These are phyloP conservation scores for Gracilinanus agilis DNA, from an alignment of 2,113 vertebrate genomes.

Conservation along the genomic window DNA sequence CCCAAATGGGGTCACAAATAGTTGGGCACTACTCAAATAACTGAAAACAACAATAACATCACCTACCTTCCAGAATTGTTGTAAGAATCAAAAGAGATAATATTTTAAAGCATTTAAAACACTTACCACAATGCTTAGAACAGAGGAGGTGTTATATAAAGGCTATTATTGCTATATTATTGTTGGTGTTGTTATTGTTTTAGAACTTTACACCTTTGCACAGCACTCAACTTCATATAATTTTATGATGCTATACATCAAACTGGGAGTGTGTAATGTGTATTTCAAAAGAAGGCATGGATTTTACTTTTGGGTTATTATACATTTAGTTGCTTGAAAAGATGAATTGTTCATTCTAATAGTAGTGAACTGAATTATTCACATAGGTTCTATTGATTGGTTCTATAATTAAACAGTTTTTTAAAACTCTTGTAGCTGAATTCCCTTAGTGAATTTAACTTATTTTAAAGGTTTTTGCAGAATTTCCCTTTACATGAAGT, in stretches of 20 bases:
- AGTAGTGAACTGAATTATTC: conserved; percentile 42
- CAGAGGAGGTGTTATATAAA: neutral
- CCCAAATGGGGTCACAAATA: too few species aligned
- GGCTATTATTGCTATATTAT: conserved; percentile 8
- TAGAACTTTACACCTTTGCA: neutral
- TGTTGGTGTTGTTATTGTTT: conserved; percentile 34
- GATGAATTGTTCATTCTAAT: conserved; percentile 46
- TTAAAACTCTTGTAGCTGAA: neutral
- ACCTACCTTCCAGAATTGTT: too few species aligned
- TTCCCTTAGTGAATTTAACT: conserved; percentile 22
- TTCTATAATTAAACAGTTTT: conserved; percentile 47
- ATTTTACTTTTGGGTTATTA: conserved; percentile 12
- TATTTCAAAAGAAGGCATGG: neutral
- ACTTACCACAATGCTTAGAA: too few species aligned
- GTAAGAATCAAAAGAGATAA: too few species aligned
- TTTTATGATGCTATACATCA: too few species aligned
- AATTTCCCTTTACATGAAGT: conserved; percentile 8
- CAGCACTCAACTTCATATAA: too few species aligned
- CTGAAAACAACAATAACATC: too few species aligned
- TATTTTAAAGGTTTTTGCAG: conserved; percentile 15
- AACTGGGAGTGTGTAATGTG: too few species aligned
- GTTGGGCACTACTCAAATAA: too few species aligned
- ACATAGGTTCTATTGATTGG: conserved; percentile 17
- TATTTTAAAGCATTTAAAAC: too few species aligned
- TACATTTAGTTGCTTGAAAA: conserved; percentile 39